Percentiles rank a stretch among this genome's conserved stretches.
phyloP scores from a whole-genome alignment of 1,140 invertebrate species.

The Trypoxylus dichotomus region DNA sequence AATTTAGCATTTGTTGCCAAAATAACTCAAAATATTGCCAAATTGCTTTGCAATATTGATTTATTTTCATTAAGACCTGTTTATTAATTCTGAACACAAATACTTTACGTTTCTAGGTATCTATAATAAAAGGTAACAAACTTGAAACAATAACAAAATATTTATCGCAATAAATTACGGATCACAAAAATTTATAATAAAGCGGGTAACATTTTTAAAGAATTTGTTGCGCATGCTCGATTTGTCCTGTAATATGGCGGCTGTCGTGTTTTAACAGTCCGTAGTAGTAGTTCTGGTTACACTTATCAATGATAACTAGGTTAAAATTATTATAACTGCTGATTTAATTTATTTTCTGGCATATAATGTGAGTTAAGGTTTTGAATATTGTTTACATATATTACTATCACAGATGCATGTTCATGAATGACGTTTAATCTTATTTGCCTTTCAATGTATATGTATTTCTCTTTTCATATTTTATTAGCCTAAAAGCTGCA shows the following conservation, averaged over 20 bases:
- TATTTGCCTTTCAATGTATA: slow-evolving; percentile 12
- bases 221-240: slow-evolving; percentile 29
- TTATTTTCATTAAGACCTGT: background rate
- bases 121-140: background rate
- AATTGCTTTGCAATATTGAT: slow-evolving; percentile 29
- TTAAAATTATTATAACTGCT: slow-evolving; percentile 30
- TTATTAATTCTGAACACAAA: background rate
- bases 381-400: slow-evolving; percentile 8
- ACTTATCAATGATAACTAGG: slow-evolving; percentile 31
- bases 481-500: slow-evolving; percentile 22
- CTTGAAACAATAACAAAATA: background rate
- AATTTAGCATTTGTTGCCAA: slow-evolving; percentile 10
- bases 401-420: slow-evolving; percentile 19
- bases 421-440: slow-evolving; percentile 26
- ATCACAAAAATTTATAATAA: slow-evolving; percentile 14
- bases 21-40: slow-evolving; percentile 19
- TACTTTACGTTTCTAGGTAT: background rate
- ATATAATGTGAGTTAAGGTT: slow-evolving; percentile 31
- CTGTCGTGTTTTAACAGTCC: slow-evolving; percentile 31
- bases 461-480: slow-evolving; percentile 9
- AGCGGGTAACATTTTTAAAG: slow-evolving; percentile 11
- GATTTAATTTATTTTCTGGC: slow-evolving; percentile 20
- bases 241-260: slow-evolving; percentile 31
- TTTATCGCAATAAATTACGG: background rate
- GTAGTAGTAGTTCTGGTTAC: slow-evolving; percentile 34